Evolutionary conservation across 2,113 vertebrate species (phyloP).

Genomic region (Colinus virginianus): DNA sequence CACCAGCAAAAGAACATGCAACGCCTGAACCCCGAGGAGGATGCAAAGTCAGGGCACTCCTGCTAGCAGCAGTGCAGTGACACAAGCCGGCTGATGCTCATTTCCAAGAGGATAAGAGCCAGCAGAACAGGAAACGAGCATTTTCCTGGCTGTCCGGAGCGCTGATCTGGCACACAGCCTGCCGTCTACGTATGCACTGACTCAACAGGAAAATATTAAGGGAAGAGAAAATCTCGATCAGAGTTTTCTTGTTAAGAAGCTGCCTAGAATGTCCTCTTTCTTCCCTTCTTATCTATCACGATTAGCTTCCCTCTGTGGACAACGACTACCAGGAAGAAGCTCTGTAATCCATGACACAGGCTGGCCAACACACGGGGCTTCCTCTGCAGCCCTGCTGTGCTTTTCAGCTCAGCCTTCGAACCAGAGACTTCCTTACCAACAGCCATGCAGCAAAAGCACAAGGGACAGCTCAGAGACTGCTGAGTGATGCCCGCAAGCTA

Average conservation of each 20-base stretch:
- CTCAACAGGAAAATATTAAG: slow-evolving; percentile 28
- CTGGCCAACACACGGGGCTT: neutral
- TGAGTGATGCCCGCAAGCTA: neutral
- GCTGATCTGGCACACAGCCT: neutral
- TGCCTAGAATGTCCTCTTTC: neutral
- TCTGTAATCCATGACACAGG: neutral
- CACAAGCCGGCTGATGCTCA: neutral
- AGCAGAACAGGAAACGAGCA: neutral
- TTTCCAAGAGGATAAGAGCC: neutral
- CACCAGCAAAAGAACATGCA: neutral
- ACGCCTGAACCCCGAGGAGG: neutral
- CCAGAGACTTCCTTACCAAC: neutral
- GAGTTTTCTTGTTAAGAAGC: neutral
- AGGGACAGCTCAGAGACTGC: neutral
- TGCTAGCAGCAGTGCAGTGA: accelerated
- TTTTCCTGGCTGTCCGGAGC: neutral
- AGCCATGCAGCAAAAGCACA: accelerated
- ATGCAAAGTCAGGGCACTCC: neutral
- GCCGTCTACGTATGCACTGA: neutral
- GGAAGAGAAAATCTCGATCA: neutral
- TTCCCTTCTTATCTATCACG: neutral
- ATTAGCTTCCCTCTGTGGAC: neutral
- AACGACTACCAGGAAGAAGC: neutral
- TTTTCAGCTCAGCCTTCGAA: neutral
- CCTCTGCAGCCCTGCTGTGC: neutral